These are phyloP conservation scores for Drosophila bunnanda DNA, from an alignment of 2,888 invertebrate species.

Conservation along the genomic window DNA sequence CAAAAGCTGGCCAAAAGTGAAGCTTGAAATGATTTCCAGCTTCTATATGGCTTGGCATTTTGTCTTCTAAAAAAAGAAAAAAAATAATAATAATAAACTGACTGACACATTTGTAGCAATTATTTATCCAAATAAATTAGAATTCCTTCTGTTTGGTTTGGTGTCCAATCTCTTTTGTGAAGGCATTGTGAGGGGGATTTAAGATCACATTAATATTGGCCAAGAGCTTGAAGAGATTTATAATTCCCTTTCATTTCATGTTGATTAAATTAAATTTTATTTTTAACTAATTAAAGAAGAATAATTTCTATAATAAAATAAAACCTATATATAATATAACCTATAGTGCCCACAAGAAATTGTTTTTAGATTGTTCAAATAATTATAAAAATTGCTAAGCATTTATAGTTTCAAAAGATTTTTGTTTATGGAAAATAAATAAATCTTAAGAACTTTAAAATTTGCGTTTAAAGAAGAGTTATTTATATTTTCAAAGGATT, in stretches of 20 bases:
- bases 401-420: too few relatives aligned
- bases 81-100: conserved; percentile 28
- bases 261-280: not conserved
- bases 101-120: conserved; percentile 75
- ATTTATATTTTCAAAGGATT: too few relatives aligned
- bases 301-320: too few relatives aligned
- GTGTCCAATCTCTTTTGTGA: not conserved
- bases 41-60: conserved; percentile 13
- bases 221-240: not conserved
- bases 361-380: too few relatives aligned
- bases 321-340: too few relatives aligned
- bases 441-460: too few relatives aligned
- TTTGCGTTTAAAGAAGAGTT: too few relatives aligned
- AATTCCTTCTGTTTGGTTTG: conserved; percentile 5
- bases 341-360: too few relatives aligned
- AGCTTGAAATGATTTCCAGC: conserved; percentile 41
- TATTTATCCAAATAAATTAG: conserved; percentile 48
- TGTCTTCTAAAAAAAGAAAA: conserved; percentile 14
- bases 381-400: not conserved
- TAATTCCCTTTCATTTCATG: too few relatives aligned
- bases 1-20: conserved; percentile 42
- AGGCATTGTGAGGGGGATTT: not conserved
- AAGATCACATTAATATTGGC: not conserved
- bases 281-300: not conserved
- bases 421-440: too few relatives aligned